Percentiles rank a stretch among this genome's conserved stretches.
phyloP scores from a whole-genome alignment of 2,888 invertebrate species.

The Nephrocerus scutellatus region DNA sequence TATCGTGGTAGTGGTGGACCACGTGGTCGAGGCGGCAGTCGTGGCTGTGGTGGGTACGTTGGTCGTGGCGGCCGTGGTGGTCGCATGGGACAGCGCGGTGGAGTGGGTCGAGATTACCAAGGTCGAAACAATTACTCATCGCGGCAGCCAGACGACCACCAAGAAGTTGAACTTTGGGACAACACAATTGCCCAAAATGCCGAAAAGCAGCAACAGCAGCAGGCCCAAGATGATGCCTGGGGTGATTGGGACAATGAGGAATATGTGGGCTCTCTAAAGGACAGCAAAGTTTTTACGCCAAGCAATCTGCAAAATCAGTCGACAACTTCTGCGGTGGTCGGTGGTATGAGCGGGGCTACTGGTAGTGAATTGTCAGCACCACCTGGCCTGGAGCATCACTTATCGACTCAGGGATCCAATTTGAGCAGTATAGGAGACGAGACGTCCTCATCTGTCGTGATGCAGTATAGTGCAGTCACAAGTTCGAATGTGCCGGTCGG shows the following conservation, averaged over 20 bases:
- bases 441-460: constrained; percentile 31
- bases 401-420: constrained; percentile 35
- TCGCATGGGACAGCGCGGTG: constrained; percentile 48
- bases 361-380: constrained; percentile 45
- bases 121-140: constrained; percentile 32
- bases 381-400: constrained; percentile 48
- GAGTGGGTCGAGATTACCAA: constrained; percentile 47
- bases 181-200: constrained; percentile 49
- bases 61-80: constrained; percentile 48
- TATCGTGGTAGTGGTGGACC: constrained; percentile 35
- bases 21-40: constrained; percentile 44
- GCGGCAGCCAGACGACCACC: constrained; percentile 43
- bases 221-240: constrained; percentile 49
- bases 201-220: constrained; percentile 41
- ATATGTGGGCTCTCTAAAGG: constrained; percentile 88
- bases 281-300: constrained; percentile 87
- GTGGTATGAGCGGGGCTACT: constrained; percentile 24
- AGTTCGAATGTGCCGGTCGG: no score
- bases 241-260: constrained; percentile 87
- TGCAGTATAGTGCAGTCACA: constrained; percentile 39
- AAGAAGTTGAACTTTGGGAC: constrained; percentile 55
- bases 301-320: constrained; percentile 49
- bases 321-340: constrained; percentile 36
- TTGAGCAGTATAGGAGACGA: constrained; percentile 32
- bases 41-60: constrained; percentile 42